Percentiles rank a stretch among this genome's conserved stretches.
These are phyloP conservation scores for Enteromius radiatus DNA, from an alignment of 2,797 vertebrate genomes.

Conservation along the genomic window DNA sequence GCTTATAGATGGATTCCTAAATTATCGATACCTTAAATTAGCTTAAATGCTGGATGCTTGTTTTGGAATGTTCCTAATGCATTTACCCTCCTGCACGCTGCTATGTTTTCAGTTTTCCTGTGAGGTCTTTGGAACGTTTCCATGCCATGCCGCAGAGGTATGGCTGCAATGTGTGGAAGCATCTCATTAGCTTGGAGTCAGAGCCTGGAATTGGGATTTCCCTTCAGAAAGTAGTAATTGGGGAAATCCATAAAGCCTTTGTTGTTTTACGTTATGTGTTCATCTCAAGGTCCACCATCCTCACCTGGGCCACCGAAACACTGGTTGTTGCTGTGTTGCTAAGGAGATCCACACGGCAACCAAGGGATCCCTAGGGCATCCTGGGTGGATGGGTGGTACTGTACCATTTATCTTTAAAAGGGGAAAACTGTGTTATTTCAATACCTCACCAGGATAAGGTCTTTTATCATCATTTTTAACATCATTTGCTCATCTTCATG, in stretches of 20 bases:
- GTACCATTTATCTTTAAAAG: constrained; percentile 18
- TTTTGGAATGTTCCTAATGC: not conserved
- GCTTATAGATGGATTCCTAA: not conserved
- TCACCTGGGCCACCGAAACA: constrained; percentile 24
- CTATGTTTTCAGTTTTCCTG: constrained; percentile 41
- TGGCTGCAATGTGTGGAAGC: constrained; percentile 54
- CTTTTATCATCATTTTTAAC: not conserved
- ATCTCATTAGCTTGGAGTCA: constrained; percentile 58
- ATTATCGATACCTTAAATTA: not conserved
- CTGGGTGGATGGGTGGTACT: constrained; percentile 33
- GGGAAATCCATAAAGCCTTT: constrained; percentile 61
- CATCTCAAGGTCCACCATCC: constrained; percentile 20
- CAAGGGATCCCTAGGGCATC: constrained; percentile 32
- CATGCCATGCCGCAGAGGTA: constrained; percentile 45
- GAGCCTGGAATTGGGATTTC: constrained; percentile 55
- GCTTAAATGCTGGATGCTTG: not conserved
- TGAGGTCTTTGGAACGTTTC: constrained; percentile 45
- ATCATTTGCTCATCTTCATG: not conserved
- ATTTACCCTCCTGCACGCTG: not conserved
- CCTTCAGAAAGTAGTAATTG: constrained; percentile 64
- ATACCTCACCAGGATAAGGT: not conserved
- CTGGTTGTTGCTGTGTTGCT: constrained; percentile 47
- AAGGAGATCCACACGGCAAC: constrained; percentile 53
- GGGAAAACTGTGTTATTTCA: not conserved
- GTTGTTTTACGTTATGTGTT: constrained; percentile 39